Evolutionary conservation across 2,797 vertebrate species (phyloP).

Genomic region (Poecilia velifera): DNA sequence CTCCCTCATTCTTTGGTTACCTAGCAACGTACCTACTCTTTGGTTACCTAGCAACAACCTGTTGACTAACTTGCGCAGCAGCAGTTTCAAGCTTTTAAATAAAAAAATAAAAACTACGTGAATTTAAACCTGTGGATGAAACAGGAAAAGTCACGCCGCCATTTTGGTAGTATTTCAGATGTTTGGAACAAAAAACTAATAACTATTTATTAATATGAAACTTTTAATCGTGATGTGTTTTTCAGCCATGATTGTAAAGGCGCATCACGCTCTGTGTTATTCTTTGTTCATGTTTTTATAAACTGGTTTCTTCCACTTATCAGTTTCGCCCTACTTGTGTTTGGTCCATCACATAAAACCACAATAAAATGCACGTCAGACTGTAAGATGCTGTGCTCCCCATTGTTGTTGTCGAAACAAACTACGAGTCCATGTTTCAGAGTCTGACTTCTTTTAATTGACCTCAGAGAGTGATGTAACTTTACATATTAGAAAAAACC

Average conservation of each 20-base stretch:
- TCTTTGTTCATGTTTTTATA: neutral
- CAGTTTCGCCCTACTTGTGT: neutral
- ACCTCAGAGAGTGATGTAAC: conserved; percentile 67
- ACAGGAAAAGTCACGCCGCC: no score
- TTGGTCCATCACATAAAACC: neutral
- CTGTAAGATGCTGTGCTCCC: neutral
- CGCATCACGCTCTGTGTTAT: neutral
- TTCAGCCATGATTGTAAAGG: neutral
- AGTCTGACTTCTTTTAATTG: conserved; percentile 68
- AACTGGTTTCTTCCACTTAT: neutral
- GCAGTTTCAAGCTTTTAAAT: no score
- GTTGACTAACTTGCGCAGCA: no score
- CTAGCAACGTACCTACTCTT: no score
- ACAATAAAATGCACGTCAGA: neutral
- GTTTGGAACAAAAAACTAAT: no score
- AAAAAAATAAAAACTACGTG: no score
- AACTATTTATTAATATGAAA: no score
- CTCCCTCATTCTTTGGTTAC: no score
- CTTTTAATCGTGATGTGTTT: no score
- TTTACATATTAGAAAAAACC: conserved; percentile 62
- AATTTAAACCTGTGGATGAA: no score
- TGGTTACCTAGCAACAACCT: no score
- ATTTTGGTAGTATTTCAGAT: no score
- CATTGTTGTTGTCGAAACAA: conserved; percentile 10
- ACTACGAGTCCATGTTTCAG: conserved; percentile 12